Conservation (phyloP, 2,113 vertebrate species). For the Neotoma lepida region DNA sequence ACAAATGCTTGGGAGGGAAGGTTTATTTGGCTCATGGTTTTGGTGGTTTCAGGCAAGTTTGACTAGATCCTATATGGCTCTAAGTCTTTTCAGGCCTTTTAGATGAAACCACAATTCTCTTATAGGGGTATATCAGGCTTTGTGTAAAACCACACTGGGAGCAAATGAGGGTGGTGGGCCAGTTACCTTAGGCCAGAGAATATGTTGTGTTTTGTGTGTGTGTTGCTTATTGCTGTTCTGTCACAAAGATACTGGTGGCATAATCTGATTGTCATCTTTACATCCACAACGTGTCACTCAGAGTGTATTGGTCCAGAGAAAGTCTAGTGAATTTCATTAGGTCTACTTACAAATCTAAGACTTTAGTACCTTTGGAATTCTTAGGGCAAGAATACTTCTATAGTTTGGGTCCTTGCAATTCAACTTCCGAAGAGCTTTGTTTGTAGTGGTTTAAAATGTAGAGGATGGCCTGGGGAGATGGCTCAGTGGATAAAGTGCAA, state of each 20-base stretch:
- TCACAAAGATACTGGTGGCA: background rate
- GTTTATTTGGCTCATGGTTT: background rate
- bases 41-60: background rate
- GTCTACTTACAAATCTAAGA: constrained; percentile 36
- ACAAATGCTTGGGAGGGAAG: background rate
- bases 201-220: background rate
- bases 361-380: background rate
- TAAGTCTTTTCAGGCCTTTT: background rate
- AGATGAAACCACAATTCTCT: background rate
- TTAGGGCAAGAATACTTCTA: background rate
- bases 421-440: background rate
- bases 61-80: background rate
- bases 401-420: background rate
- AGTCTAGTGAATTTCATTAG: background rate
- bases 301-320: background rate
- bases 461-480: background rate
- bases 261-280: background rate
- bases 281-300: background rate
- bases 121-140: background rate
- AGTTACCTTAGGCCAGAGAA: background rate
- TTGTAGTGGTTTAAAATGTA: background rate
- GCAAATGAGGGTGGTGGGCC: background rate
- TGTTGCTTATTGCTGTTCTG: background rate
- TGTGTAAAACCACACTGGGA: background rate
- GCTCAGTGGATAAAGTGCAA: background rate